A percentile compares a stretch with the other conserved stretches of the same genome.
phyloP scores from a whole-genome alignment of 2,888 invertebrate species.

The Galerucella pusilla region DNA sequence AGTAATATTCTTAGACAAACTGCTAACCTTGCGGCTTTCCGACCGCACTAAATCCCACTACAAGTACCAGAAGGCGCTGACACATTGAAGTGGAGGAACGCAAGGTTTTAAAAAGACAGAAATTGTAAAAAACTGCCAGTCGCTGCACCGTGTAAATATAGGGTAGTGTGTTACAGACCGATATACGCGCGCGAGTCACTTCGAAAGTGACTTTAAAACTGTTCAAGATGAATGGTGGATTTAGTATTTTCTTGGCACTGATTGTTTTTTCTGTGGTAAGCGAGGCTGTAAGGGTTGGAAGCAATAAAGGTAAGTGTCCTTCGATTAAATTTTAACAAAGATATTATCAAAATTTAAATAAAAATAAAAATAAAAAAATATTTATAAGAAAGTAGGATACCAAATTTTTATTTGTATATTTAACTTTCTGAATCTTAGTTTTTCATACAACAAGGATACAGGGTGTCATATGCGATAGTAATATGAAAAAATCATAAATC shows the following conservation, averaged over 20 bases:
- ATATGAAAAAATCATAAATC: too few relatives aligned
- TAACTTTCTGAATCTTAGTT: too few relatives aligned
- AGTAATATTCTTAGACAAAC: conserved; percentile 37
- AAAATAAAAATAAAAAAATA: too few relatives aligned
- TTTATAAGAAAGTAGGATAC: too few relatives aligned
- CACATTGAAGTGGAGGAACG: conserved; percentile 42
- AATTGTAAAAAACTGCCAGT: conserved; percentile 41
- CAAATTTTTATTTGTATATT: too few relatives aligned
- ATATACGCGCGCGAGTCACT: conserved; percentile 41
- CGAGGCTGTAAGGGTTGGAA: conserved; percentile 38
- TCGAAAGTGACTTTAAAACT: conserved; percentile 39
- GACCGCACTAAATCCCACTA: conserved; percentile 29
- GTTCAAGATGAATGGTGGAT: conserved; percentile 42
- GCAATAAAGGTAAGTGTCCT: conserved; percentile 38
- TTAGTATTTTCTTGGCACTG: conserved; percentile 16
- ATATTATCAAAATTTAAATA: background rate
- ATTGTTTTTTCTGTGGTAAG: conserved; percentile 23
- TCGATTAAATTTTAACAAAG: background rate
- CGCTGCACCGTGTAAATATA: conserved; percentile 45
- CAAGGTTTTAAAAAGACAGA: conserved; percentile 47
- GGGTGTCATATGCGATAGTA: too few relatives aligned
- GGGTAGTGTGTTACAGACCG: conserved; percentile 43
- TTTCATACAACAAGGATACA: too few relatives aligned
- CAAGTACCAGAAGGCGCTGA: conserved; percentile 37
- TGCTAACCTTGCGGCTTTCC: conserved; percentile 42